Evolutionary conservation across 2,888 invertebrate genomes (phyloP).

Genomic region (Oxytorus armatus): DNA sequence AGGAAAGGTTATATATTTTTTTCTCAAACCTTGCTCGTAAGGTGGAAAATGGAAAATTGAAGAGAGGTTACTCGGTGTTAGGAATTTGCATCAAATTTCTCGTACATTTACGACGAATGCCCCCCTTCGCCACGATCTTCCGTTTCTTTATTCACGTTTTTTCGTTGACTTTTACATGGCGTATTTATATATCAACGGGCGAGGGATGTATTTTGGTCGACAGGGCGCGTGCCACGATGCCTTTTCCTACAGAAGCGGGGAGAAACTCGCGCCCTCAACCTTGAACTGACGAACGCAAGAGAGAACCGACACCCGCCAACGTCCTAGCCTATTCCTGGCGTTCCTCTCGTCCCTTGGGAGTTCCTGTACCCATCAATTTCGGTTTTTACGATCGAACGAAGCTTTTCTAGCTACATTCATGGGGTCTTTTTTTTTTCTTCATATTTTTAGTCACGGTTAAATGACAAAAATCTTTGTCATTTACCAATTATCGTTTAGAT

Average conservation of each 20-base stretch:
- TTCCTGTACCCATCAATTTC: slow-evolving; percentile 22
- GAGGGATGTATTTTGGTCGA: slow-evolving; percentile 80
- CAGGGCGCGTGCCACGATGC: slow-evolving; percentile 56
- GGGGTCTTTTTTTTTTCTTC: too few species aligned
- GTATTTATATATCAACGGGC: slow-evolving; percentile 78
- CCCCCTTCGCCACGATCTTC: slow-evolving; percentile 48
- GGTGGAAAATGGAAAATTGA: slow-evolving; percentile 52
- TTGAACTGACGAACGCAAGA: slow-evolving; percentile 81
- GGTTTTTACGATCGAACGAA: slow-evolving; percentile 37
- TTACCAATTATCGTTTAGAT: too few species aligned
- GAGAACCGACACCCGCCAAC: slow-evolving; percentile 59
- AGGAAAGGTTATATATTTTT: slow-evolving; percentile 3
- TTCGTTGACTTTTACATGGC: slow-evolving; percentile 61
- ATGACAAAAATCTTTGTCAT: too few species aligned
- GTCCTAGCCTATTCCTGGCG: slow-evolving; percentile 70
- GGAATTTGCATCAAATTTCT: slow-evolving; percentile 68
- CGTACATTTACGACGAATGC: slow-evolving; percentile 53
- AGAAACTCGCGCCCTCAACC: slow-evolving; percentile 78
- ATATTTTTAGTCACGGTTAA: too few species aligned
- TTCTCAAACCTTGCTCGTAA: neutral
- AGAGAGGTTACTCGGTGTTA: slow-evolving; percentile 72
- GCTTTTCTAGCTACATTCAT: slow-evolving; percentile 11
- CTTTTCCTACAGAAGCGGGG: slow-evolving; percentile 43
- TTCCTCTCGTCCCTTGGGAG: slow-evolving; percentile 48
- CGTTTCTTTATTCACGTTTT: slow-evolving; percentile 38